Conservation (phyloP, 2,888 invertebrate species). For the Tipula lateralis region DNA sequence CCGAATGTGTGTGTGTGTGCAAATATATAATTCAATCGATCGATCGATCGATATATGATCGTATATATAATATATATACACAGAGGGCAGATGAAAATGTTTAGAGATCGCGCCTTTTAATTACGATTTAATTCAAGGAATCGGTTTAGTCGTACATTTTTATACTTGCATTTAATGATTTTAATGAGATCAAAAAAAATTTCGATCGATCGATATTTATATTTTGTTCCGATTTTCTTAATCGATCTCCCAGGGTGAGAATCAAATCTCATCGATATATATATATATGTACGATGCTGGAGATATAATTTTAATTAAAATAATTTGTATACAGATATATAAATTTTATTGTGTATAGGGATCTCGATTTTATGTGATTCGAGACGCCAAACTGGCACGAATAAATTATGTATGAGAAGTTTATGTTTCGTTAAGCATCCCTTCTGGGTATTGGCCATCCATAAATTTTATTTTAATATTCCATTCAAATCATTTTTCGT, state of each 20-base stretch:
- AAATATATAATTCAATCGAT: neutral
- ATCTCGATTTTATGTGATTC: neutral
- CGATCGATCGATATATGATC: neutral
- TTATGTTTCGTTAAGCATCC: neutral
- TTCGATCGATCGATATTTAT: neutral
- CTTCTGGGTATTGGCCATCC: neutral
- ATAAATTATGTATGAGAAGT: neutral
- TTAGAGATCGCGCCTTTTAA: conserved; percentile 19
- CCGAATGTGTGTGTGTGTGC: neutral
- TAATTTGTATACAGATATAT: too few species aligned
- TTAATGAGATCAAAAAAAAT: conserved; percentile 12
- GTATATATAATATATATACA: too few species aligned
- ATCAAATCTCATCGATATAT: too few species aligned
- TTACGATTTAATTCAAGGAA: neutral
- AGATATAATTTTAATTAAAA: neutral
- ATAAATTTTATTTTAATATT: neutral
- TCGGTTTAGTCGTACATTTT: too few species aligned
- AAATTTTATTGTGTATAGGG: neutral
- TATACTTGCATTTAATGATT: too few species aligned
- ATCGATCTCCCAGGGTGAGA: conserved; percentile 6
- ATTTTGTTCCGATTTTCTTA: neutral
- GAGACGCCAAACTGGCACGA: neutral
- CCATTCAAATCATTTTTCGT: neutral
- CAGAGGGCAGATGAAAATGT: neutral
- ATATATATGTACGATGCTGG: neutral